Conservation (phyloP, 2,888 invertebrate genomes). For the Chrysolina americana region DNA sequence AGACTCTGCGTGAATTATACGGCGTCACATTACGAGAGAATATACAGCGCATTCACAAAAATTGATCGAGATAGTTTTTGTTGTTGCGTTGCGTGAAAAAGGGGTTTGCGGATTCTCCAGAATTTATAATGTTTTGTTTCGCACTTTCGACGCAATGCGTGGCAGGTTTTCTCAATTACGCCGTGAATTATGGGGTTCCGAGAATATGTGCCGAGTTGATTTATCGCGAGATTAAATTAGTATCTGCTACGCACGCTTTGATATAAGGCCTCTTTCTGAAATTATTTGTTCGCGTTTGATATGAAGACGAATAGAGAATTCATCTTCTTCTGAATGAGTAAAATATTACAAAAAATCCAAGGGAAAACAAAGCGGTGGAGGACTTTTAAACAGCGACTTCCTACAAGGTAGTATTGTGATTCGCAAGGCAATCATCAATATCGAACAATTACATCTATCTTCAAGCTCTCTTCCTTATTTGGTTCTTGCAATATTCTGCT, state of each 20-base stretch:
- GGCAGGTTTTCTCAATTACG: slow-evolving; percentile 4
- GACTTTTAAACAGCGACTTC: too few relatives aligned
- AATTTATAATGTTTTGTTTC: slow-evolving; percentile 23
- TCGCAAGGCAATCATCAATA: too few relatives aligned
- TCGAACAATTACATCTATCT: too few relatives aligned
- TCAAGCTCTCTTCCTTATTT: too few relatives aligned
- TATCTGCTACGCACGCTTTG: background rate
- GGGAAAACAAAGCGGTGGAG: too few relatives aligned
- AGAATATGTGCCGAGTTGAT: background rate
- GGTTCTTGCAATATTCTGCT: too few relatives aligned
- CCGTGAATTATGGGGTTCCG: background rate
- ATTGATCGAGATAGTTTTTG: slow-evolving; percentile 16
- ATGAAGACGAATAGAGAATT: background rate
- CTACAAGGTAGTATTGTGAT: too few relatives aligned
- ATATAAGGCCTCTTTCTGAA: background rate
- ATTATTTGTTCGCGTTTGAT: background rate
- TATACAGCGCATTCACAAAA: slow-evolving; percentile 23
- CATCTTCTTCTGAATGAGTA: background rate
- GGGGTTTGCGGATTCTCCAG: background rate
- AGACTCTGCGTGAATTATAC: slow-evolving; percentile 19
- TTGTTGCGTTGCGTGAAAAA: slow-evolving; percentile 13
- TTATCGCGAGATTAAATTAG: background rate
- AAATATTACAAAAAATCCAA: too few relatives aligned
- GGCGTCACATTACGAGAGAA: slow-evolving; percentile 24
- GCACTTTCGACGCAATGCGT: slow-evolving; percentile 10